Base-by-base conservation (phyloP, 1,140 invertebrate species). In the Orius insidiosus region DNA sequence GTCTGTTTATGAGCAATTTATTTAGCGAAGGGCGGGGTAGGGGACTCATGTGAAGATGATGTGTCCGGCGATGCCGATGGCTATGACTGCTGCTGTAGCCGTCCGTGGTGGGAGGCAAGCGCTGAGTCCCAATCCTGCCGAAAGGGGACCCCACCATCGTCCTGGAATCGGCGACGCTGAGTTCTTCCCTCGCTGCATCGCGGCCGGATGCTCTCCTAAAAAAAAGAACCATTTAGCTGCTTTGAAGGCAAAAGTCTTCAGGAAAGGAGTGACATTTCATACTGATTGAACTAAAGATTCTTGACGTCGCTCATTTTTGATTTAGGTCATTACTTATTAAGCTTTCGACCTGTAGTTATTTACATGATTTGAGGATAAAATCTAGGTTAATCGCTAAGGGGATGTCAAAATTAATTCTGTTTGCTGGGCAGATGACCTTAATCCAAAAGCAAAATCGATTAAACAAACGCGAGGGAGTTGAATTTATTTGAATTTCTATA, bases 181-280 rank as follows among this genome's bases (percentile, higher is more conserved):
- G 55, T 68, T 69, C 53, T 68, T 68, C 1, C 67, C 67, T 42
- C 67, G 59, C 56, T 68, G 68, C 65, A 68, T 69, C 6, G 67
- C 68, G 6, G 68, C 68, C 42, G 68, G 68, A 57, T 68, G 65
- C 53, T 69, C 68, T 39, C 65, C 68, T 69, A 52, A 9, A 56
- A 57, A 24, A 50, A 47, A 47, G 19, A 48, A 41, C n/a, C n/a
- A n/a, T n/a, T n/a, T 11, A 50, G n/a, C n/a, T n/a, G n/a, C n/a
- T n/a, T n/a, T n/a, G n/a, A n/a, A n/a, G n/a, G n/a, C n/a, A n/a
- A 42, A 36, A 36, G 35, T 24, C 7, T 24, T 24, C 3, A 24
- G 24, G 3, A 4, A 24, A 24, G 24, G 24, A 7, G 24, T n/a
- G n/a, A n/a, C n/a, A n/a, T n/a, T n/a, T n/a, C n/a, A n/a, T n/a